Base-by-base conservation (phyloP, 1,140 invertebrate species). In the Drosophila lini region DNA sequence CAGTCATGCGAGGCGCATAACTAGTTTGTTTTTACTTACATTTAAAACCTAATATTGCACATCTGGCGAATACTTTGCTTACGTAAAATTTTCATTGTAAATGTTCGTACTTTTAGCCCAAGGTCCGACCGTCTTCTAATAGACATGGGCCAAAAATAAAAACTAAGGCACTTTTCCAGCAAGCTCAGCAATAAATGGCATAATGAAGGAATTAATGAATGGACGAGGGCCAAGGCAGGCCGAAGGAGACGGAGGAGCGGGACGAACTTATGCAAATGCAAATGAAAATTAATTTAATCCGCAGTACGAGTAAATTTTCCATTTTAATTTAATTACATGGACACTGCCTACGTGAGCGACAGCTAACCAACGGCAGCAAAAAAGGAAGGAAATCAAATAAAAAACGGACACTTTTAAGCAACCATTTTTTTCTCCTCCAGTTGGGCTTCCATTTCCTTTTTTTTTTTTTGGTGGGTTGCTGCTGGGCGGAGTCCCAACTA, bases 271-370 rank as follows among this genome's bases (percentile, higher is more conserved):
- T 91, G 88, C 83, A 84, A 84, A 84, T 84, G 81, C 86, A 91
- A 91, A 91, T 91, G 81, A 91, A 91, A 91, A 91, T 91, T 91
- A 91, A 91, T 91, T 91, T 91, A 91, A 91, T 91, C 89, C 89
- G 47, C 80, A 84, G 77, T 89, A 83, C 77, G 83, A 91, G 81
- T 82, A 91, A 80, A 91, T 91, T 91, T 91, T 86, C 89, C 85
- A 89, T 91, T 90, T 91, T 91, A 91, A 91, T 91, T 91, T 91
- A 91, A 91, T 91, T 91, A 91, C 84, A 89, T 89, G 89, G 81
- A 91, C 83, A 74, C 76, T 91, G 89, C 76, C 88, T 91, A 91
- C 88, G 88, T 91, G 88, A 91, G 88, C 88, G 88, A 91, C 88
- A 91, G 88, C 85, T 81, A 79, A 79, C 78, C 74, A 75, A 88